phyloP scores from a whole-genome alignment of 2,888 invertebrate genomes.

The Ennomos quercinarius region DNA sequence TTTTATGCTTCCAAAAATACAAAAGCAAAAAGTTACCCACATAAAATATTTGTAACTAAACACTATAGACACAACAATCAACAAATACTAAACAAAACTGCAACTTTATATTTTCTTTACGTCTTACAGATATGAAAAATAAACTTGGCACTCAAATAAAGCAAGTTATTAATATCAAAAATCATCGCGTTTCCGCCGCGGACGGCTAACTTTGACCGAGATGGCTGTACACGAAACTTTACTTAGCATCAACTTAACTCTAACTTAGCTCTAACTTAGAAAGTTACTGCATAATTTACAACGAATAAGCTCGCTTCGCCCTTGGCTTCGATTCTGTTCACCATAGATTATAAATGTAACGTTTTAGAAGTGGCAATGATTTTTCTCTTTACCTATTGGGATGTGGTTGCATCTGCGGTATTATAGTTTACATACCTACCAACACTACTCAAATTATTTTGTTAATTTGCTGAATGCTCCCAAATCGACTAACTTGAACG shows the following conservation, averaged over 20 bases:
- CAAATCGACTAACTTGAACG: no score
- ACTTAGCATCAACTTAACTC: constrained; percentile 46
- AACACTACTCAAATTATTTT: no score
- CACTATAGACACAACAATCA: no score
- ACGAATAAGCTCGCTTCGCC: constrained; percentile 49
- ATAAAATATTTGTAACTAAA: no score
- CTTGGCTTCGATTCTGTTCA: constrained; percentile 50
- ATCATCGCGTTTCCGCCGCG: constrained; percentile 34
- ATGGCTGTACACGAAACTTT: constrained; percentile 49
- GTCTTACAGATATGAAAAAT: constrained; percentile 21
- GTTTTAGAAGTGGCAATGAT: constrained; percentile 25
- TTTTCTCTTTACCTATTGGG: not conserved
- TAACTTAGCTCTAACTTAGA: constrained; percentile 50
- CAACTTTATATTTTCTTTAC: constrained; percentile 10
- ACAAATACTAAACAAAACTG: not conserved
- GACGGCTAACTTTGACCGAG: constrained; percentile 38
- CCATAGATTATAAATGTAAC: constrained; percentile 31
- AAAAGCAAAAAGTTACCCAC: no score
- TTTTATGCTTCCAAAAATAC: no score
- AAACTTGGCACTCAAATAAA: constrained; percentile 36
- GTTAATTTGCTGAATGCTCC: no score
- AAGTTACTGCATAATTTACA: constrained; percentile 58
- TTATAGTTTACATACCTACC: no score
- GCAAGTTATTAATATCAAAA: constrained; percentile 42
- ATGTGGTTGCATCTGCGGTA: no score